A percentile compares a stretch with the other conserved stretches of the same genome.
Evolutionary conservation across 2,113 vertebrate species (phyloP).

Genomic region (Eretmochelys imbricata): DNA sequence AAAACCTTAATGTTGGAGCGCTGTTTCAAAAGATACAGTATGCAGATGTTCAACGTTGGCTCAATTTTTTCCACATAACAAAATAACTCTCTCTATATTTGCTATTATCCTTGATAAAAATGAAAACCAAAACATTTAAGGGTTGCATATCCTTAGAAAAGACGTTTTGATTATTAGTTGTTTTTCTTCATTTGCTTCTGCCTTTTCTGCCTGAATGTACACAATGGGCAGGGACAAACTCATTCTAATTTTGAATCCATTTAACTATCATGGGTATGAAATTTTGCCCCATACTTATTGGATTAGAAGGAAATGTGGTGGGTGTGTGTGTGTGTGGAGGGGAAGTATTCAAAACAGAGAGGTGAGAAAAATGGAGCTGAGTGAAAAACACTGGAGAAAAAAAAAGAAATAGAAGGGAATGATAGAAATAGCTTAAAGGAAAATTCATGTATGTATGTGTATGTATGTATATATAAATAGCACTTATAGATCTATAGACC

Average conservation of each 20-base stretch:
- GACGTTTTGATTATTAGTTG: neutral
- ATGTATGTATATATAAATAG: neutral
- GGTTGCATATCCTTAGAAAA: neutral
- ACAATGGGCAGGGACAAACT: neutral
- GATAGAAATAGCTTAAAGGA: neutral
- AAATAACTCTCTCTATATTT: neutral
- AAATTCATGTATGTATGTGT: neutral
- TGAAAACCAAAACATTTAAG: neutral
- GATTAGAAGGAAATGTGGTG: neutral
- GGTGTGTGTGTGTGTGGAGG: neutral
- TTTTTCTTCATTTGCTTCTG: neutral
- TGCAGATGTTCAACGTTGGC: neutral
- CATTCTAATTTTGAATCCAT: conserved; percentile 27
- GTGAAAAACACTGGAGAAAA: neutral
- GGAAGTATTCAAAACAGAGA: conserved; percentile 35
- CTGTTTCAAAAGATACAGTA: neutral
- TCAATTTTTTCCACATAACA: neutral
- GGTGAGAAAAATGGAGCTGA: conserved; percentile 47
- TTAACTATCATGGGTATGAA: conserved; percentile 42
- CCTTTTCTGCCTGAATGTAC: neutral
- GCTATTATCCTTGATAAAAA: neutral
- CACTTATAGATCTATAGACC: neutral
- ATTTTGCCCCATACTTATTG: conserved; percentile 29
- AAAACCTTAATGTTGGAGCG: neutral
- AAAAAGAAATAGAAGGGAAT: neutral